These are phyloP conservation scores for Acanthurus lineatus DNA, from an alignment of 2,797 vertebrate genomes.

Conservation along the genomic window DNA sequence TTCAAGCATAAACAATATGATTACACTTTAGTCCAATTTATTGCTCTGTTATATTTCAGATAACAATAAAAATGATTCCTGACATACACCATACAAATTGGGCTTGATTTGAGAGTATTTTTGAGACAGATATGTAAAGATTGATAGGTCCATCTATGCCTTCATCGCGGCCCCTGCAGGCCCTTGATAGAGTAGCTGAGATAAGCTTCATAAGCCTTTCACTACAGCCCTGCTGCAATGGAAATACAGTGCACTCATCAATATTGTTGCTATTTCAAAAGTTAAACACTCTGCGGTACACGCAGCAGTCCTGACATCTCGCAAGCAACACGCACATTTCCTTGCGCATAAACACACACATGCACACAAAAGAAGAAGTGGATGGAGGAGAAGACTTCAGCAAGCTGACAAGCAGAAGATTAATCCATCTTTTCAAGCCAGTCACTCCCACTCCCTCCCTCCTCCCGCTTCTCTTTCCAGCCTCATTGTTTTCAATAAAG, in stretches of 20 bases:
- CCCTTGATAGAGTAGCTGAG: background rate
- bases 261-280: slow-evolving; percentile 24
- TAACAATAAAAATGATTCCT: background rate
- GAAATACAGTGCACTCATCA: slow-evolving; percentile 10
- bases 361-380: slow-evolving; percentile 44
- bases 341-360: slow-evolving; percentile 20
- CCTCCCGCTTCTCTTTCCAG: slow-evolving; percentile 70
- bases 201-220: background rate
- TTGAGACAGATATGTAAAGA: background rate
- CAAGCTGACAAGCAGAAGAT: slow-evolving; percentile 76
- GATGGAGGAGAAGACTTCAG: slow-evolving; percentile 66
- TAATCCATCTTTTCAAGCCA: slow-evolving; percentile 76
- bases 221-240: slow-evolving; percentile 1
- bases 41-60: background rate
- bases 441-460: slow-evolving; percentile 71
- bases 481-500: slow-evolving; percentile 90
- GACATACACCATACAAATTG: background rate
- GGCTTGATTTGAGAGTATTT: background rate
- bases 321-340: slow-evolving; percentile 10
- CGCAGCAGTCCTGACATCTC: slow-evolving; percentile 25
- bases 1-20: background rate
- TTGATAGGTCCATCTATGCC: background rate
- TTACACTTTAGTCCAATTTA: background rate
- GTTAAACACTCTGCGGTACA: slow-evolving; percentile 25
- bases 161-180: background rate